Evolutionary conservation across 2,797 vertebrate genomes (phyloP), one percentile per base, ranked within the genome.

Genomic region (Falco concolor): DNA sequence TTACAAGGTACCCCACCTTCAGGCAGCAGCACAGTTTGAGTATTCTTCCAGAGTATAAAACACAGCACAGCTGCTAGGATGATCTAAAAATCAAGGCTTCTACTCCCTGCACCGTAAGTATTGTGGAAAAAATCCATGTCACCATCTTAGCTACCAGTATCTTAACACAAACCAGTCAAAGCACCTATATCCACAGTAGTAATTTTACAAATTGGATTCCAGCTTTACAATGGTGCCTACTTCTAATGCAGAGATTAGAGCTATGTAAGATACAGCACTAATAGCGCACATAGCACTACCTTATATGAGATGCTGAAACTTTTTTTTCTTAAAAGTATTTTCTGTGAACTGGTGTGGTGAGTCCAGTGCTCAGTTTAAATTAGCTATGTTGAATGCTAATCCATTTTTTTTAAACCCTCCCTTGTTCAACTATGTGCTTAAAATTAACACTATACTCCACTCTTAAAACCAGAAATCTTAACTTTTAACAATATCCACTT

Each of bases 81-180:
- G 7, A 89, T 12, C 50, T 69, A 30, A 72, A 90, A 32, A 13
- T 77, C 30, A n/a, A 16, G 40, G 67, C 27, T 77, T 91, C 60
- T 0, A 1, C 36, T 47, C 40, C 22, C 75, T 56, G 32, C n/a
- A 30, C 2, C 10, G 0, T 34, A 53, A 59, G 14, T 45, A 50
- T 1, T 20, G 27, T 8, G 8, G 8, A 34, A 65, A 67, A n/a
- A 0, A 4, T 19, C 44, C 32, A 5, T 2, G 8, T 40, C 54
- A 80, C 28, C 13, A 76, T 12, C 44, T 75, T 50, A 47, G n/a
- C 36, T 34, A 47, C 6, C 3, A 3, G 4, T 8, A n/a, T 4
- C 32, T 67, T 67, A 56, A 57, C 12, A 21, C 7, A 50, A 87
- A 54, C 19, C 13, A 61, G 34, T 18, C 23, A 50, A 53, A 77